Evolutionary conservation across 2,113 vertebrate species (phyloP).

Genomic region (Microcebus murinus): DNA sequence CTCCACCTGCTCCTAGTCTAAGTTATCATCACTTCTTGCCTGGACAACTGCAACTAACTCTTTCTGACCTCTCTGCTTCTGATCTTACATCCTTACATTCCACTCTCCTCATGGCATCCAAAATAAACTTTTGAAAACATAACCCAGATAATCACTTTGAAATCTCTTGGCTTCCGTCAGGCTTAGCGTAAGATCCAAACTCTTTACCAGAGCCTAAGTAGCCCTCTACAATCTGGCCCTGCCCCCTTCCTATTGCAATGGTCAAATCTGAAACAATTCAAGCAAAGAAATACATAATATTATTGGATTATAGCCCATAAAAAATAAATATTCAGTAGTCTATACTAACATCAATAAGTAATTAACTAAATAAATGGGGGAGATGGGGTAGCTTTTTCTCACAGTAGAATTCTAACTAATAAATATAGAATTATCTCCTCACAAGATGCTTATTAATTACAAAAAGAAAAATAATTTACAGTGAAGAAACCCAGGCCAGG

Average conservation of each 20-base stretch:
- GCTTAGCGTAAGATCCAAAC: background rate
- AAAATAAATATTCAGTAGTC: background rate
- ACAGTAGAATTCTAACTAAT: background rate
- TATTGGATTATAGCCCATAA: background rate
- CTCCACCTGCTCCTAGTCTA: background rate
- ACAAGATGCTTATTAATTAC: background rate
- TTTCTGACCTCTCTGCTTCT: background rate
- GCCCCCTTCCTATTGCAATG: background rate
- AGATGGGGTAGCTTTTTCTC: background rate
- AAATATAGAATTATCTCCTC: background rate
- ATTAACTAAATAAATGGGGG: background rate
- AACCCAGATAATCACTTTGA: background rate
- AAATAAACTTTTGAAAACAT: background rate
- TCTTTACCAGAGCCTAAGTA: background rate
- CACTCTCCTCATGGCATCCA: background rate
- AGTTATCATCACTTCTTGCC: background rate
- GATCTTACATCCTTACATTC: background rate
- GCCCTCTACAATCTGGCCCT: background rate
- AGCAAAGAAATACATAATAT: background rate
- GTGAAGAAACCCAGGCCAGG: background rate
- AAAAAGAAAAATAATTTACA: background rate
- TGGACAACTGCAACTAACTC: background rate
- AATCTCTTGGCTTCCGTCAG: background rate
- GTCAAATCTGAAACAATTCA: background rate
- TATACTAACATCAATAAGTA: background rate